These are phyloP conservation scores for Phyllotreta cruciferae DNA, from an alignment of 2,888 invertebrate genomes.

Conservation along the genomic window DNA sequence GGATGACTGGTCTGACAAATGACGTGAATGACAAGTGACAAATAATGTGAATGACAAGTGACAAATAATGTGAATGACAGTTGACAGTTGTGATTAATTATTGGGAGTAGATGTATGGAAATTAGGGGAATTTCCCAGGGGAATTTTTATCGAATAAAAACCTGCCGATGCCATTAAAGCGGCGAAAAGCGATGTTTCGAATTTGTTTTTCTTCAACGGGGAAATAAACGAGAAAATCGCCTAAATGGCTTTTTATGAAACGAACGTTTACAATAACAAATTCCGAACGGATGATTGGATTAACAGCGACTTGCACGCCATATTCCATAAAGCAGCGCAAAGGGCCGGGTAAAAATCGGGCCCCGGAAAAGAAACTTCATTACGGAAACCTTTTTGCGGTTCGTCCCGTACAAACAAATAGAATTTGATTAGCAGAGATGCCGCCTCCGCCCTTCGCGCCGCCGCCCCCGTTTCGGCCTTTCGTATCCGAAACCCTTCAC, in stretches of 20 bases:
- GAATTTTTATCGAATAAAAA: conserved; percentile 33
- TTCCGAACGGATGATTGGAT: conserved; percentile 53
- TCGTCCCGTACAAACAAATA: conserved; percentile 56
- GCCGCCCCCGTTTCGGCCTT: no score
- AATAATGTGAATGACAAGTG: no score
- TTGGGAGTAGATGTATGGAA: no score
- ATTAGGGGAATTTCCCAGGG: neutral
- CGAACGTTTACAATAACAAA: conserved; percentile 54
- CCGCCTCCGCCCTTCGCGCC: no score
- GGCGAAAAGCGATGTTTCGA: conserved; percentile 36
- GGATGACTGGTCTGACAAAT: no score
- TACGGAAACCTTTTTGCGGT: conserved; percentile 57
- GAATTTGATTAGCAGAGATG: conserved; percentile 53
- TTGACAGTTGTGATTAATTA: no score
- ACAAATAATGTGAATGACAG: no score
- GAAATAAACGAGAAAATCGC: conserved; percentile 38
- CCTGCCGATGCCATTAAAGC: conserved; percentile 29
- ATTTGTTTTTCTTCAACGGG: conserved; percentile 34
- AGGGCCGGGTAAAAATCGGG: conserved; percentile 54
- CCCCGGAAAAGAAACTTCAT: conserved; percentile 56
- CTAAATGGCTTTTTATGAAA: conserved; percentile 51
- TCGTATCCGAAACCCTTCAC: conserved; percentile 45
- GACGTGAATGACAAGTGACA: no score
- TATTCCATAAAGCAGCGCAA: conserved; percentile 52
- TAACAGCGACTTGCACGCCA: conserved; percentile 52